Evolutionary conservation across 2,888 invertebrate species (phyloP).

Genomic region (Platycheirus rosarum): DNA sequence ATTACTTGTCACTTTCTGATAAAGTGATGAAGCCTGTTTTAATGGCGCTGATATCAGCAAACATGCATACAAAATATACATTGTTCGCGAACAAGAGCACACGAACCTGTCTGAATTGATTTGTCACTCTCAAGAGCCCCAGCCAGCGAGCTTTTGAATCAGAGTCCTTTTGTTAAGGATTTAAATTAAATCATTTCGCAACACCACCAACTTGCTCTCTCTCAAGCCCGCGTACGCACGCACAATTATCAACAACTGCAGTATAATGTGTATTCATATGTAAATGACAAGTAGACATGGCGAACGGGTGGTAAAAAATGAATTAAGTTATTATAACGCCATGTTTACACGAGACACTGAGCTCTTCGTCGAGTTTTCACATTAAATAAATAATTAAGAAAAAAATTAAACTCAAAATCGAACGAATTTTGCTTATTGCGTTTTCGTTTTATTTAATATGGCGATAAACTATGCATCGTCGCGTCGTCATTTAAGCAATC

Average conservation of each 20-base stretch:
- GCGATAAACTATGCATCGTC: no score
- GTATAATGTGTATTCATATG: constrained; percentile 32
- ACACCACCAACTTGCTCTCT: background rate
- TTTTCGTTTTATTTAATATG: no score
- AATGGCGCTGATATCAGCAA: constrained; percentile 1
- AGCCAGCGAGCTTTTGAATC: constrained; percentile 7
- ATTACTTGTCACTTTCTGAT: constrained; percentile 19
- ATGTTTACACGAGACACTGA: constrained; percentile 47
- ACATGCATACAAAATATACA: background rate
- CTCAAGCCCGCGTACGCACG: background rate
- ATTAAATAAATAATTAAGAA: no score
- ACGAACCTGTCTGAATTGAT: constrained; percentile 32
- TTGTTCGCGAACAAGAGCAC: background rate
- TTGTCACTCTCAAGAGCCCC: constrained; percentile 24
- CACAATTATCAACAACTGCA: constrained; percentile 43
- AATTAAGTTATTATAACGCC: constrained; percentile 46
- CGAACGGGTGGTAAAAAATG: background rate
- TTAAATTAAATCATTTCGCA: constrained; percentile 49
- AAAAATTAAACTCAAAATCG: constrained; percentile 15
- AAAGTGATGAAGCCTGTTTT: constrained; percentile 38
- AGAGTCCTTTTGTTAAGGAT: constrained; percentile 16
- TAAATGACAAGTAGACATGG: constrained; percentile 31
- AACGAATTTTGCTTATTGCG: no score
- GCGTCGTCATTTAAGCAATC: no score
- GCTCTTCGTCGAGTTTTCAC: constrained; percentile 7